Conservation (phyloP, 2,113 vertebrate genomes). For the Archilochus colubris region DNA sequence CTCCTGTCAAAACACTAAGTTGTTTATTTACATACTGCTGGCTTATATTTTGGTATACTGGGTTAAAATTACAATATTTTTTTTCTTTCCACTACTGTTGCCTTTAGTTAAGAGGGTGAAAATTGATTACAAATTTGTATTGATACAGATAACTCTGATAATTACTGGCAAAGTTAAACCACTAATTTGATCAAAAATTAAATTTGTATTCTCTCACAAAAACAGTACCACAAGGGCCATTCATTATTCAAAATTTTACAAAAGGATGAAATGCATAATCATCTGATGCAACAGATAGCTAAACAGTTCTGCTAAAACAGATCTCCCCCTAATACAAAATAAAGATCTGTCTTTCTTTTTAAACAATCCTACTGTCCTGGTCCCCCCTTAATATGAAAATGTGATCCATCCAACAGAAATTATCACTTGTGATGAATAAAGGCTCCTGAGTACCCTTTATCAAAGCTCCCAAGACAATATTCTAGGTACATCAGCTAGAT, state of each 20-base stretch:
- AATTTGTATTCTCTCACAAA: background rate
- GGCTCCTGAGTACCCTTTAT: background rate
- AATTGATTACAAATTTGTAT: background rate
- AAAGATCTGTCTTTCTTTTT: background rate
- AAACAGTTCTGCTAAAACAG: background rate
- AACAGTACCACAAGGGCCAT: background rate
- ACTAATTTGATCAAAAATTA: background rate
- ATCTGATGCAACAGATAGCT: background rate
- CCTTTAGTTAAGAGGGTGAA: background rate
- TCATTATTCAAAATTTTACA: background rate
- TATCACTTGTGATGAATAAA: background rate
- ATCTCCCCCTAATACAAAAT: background rate
- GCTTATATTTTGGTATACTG: background rate
- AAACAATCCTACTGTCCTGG: background rate
- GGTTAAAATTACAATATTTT: background rate
- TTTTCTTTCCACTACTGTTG: background rate
- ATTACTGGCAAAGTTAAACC: background rate
- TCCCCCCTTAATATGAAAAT: fast-evolving
- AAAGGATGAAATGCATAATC: background rate
- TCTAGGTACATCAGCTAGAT: background rate
- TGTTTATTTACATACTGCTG: conserved; percentile 28
- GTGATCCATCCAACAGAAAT: background rate
- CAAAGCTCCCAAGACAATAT: background rate
- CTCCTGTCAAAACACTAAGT: conserved; percentile 7
- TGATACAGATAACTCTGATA: background rate